Evolutionary conservation across 2,888 invertebrate species (phyloP).

Genomic region (Opisthograptis luteolata): DNA sequence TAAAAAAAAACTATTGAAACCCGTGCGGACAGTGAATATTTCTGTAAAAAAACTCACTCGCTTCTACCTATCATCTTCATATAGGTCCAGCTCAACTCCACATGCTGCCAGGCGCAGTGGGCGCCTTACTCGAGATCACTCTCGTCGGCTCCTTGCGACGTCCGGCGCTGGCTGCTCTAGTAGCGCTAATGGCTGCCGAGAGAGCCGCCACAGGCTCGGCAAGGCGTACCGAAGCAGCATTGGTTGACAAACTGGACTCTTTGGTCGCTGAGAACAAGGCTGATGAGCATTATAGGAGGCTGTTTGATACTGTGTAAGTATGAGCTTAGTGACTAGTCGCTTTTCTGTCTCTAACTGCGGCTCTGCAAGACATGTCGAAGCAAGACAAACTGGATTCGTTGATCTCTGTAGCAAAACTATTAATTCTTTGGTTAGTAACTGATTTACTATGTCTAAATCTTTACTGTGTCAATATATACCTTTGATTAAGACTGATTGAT

Average conservation of each 20-base stretch:
- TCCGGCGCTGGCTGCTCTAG: slow-evolving; percentile 95
- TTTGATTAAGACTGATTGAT: too few relatives aligned
- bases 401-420: slow-evolving; percentile 97
- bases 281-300: slow-evolving; percentile 94
- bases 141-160: slow-evolving; percentile 95
- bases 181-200: slow-evolving; percentile 98
- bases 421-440: too few relatives aligned
- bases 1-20: too few relatives aligned
- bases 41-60: too few relatives aligned
- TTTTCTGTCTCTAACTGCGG: not conserved
- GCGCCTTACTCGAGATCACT: slow-evolving; percentile 96
- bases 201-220: slow-evolving; percentile 93
- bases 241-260: slow-evolving; percentile 97
- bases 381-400: not conserved
- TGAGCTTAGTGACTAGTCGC: not conserved
- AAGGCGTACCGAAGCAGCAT: slow-evolving; percentile 94
- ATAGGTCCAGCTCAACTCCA: slow-evolving; percentile 92
- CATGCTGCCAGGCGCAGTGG: slow-evolving; percentile 96
- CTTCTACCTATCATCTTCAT: not conserved
- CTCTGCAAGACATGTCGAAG: not conserved
- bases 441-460: too few relatives aligned
- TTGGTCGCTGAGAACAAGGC: slow-evolving; percentile 97
- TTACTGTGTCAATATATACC: too few relatives aligned
- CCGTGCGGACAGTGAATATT: too few relatives aligned
- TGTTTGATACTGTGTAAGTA: slow-evolving; percentile 98